Evolutionary conservation across 2,113 vertebrate genomes (phyloP).

Genomic region (Bucco capensis): DNA sequence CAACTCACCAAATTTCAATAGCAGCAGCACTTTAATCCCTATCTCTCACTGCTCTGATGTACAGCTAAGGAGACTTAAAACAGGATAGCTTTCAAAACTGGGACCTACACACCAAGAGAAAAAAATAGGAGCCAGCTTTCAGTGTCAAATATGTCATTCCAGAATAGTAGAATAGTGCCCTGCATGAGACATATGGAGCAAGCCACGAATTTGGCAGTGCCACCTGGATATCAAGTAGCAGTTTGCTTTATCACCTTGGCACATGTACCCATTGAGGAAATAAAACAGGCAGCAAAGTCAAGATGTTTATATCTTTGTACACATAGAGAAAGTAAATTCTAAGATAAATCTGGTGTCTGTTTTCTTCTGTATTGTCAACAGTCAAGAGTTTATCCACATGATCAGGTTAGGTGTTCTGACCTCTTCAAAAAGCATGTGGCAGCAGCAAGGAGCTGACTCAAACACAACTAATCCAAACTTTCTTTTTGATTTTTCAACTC

Average conservation of each 20-base stretch:
- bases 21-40: background rate
- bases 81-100: background rate
- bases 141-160: background rate
- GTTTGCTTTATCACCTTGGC: conserved; percentile 53
- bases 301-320: conserved; percentile 11
- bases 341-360: background rate
- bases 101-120: background rate
- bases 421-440: background rate
- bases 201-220: conserved; percentile 12
- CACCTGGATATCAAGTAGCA: conserved; percentile 45
- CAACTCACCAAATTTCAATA: background rate
- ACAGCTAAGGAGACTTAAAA: background rate
- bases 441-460: background rate
- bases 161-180: conserved; percentile 21
- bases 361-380: background rate
- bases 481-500: background rate
- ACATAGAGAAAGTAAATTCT: conserved; percentile 24
- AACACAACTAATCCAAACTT: background rate
- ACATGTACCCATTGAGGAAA: conserved; percentile 3
- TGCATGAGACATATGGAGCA: background rate
- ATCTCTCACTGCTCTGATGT: background rate
- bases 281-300: conserved; percentile 21
- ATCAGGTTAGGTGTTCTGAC: background rate
- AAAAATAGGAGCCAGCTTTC: background rate
- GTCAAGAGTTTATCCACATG: background rate